These are phyloP conservation scores for Mactromeris polynyma DNA, from an alignment of 2,888 invertebrate species.

Conservation along the genomic window DNA sequence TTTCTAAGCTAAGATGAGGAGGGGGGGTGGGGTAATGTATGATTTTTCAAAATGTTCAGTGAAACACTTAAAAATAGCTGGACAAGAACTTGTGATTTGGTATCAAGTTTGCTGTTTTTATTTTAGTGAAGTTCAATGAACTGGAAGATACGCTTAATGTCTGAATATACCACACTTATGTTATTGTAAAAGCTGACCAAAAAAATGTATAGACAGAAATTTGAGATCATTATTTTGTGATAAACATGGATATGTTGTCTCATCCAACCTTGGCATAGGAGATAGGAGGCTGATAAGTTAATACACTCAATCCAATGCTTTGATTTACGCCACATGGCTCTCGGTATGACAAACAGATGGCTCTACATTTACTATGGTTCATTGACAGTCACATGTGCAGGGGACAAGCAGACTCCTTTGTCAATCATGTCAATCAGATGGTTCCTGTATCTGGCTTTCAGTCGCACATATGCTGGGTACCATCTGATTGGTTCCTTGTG, in stretches of 20 bases:
- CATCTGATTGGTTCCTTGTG: neutral
- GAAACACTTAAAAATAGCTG: neutral
- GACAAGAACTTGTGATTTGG: neutral
- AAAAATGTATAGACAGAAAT: neutral
- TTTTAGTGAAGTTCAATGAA: neutral
- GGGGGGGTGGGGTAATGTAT: too few relatives aligned
- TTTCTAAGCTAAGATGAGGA: too few relatives aligned
- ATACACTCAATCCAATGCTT: neutral
- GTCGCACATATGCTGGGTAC: neutral
- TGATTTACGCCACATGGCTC: slow-evolving; percentile 17
- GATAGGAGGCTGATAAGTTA: slow-evolving; percentile 15
- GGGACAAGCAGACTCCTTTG: slow-evolving; percentile 26
- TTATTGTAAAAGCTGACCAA: neutral
- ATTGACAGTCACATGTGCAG: slow-evolving; percentile 55
- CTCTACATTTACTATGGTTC: slow-evolving; percentile 55
- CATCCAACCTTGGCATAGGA: neutral
- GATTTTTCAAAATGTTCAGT: too few relatives aligned
- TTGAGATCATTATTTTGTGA: slow-evolving; percentile 8
- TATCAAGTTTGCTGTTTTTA: neutral
- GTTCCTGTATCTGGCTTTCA: slow-evolving; percentile 14
- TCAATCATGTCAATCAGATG: slow-evolving; percentile 48
- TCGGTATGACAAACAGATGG: slow-evolving; percentile 57
- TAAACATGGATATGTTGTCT: neutral
- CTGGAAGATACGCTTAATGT: neutral
- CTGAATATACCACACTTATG: neutral